A percentile compares a stretch with the other conserved stretches of the same genome.
phyloP scores from a whole-genome alignment of 2,113 vertebrate species.

The Nothobranchius furzeri region DNA sequence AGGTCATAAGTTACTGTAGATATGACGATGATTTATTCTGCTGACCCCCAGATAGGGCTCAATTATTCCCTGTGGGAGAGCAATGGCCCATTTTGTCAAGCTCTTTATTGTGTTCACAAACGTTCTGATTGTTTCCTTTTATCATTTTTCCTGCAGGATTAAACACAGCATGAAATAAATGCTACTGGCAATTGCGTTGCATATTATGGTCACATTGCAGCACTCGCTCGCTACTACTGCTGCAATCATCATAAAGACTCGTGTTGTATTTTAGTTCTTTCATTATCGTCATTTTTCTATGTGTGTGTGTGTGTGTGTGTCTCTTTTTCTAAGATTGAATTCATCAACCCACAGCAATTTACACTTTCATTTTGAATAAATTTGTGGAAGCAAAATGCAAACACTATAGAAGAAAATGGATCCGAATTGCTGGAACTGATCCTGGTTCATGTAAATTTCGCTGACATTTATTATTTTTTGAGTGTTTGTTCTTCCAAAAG shows the following conservation, averaged over 20 bases:
- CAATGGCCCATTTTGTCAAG: conserved; percentile 65
- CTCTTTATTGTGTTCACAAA: conserved; percentile 71
- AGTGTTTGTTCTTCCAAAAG: conserved; percentile 65
- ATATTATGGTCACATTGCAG: conserved; percentile 72
- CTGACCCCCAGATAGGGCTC: conserved; percentile 67
- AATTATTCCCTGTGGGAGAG: conserved; percentile 73
- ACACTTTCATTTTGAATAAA: conserved; percentile 41
- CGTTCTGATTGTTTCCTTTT: conserved; percentile 80
- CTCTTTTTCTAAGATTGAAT: conserved; percentile 42
- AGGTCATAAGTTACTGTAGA: conserved; percentile 64
- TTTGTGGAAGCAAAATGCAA: conserved; percentile 33
- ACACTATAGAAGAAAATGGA: conserved; percentile 32
- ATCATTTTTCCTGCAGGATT: conserved; percentile 80
- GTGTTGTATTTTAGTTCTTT: conserved; percentile 54
- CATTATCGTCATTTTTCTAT: conserved; percentile 43
- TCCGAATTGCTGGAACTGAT: conserved; percentile 26
- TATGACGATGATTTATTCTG: conserved; percentile 69
- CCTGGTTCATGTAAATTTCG: conserved; percentile 64
- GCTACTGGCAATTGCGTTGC: conserved; percentile 73
- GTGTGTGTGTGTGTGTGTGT: conserved; percentile 1
- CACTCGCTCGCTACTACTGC: conserved; percentile 55
- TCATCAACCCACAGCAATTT: conserved; percentile 44
- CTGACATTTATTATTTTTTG: conserved; percentile 62
- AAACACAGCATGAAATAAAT: conserved; percentile 80
- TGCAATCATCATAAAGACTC: conserved; percentile 68